phyloP scores from a whole-genome alignment of 1,140 invertebrate species.

The Drosophila gunungcola region DNA sequence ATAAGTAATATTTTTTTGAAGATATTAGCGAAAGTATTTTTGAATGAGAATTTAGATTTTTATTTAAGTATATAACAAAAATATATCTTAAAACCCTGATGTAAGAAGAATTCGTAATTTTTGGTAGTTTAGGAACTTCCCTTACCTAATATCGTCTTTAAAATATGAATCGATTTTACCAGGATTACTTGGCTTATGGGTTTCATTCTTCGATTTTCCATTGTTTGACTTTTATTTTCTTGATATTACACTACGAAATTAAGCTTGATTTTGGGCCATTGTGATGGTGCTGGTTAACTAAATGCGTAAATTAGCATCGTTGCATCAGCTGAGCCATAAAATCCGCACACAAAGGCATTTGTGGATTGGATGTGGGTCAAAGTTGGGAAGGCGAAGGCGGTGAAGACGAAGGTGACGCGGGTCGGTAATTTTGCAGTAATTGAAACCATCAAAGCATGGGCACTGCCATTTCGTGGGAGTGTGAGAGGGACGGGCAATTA shows the following conservation, averaged over 20 bases:
- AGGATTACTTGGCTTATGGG: no score
- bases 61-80: no score
- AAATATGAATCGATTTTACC: no score
- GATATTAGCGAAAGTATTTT: no score
- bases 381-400: slow-evolving; percentile 15
- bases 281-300: slow-evolving; percentile 12
- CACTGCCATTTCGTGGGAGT: slow-evolving; percentile 52
- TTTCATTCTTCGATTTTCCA: no score
- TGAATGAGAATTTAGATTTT: no score
- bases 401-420: slow-evolving; percentile 28
- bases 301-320: slow-evolving; percentile 52
- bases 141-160: no score
- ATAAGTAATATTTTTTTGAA: no score
- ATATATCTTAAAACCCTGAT: no score
- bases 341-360: slow-evolving; percentile 62
- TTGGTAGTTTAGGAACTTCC: no score
- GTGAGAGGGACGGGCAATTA: slow-evolving; percentile 40
- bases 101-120: no score
- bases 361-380: slow-evolving; percentile 43
- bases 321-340: slow-evolving; percentile 63
- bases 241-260: not conserved
- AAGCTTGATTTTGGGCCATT: not conserved
- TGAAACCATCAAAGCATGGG: slow-evolving; percentile 74
- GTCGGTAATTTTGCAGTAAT: slow-evolving; percentile 68
- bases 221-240: no score